Evolutionary conservation across 2,797 vertebrate species (phyloP).

Genomic region (Anniella stebbinsi): DNA sequence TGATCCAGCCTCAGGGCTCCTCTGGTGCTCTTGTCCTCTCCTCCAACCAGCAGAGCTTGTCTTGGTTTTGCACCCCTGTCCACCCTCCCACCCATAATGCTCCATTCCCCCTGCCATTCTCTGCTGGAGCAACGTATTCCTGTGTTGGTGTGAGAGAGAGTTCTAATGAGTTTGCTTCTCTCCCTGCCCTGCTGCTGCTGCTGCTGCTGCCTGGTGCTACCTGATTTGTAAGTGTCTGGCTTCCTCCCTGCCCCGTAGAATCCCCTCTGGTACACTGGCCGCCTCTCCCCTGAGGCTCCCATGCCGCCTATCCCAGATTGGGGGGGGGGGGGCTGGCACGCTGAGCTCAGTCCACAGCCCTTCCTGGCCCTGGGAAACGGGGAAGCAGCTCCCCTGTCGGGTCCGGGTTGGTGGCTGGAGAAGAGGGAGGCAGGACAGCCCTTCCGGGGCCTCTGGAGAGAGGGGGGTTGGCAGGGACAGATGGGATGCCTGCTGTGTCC

Average conservation of each 20-base stretch:
- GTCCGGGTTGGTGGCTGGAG: neutral
- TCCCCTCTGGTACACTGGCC: neutral
- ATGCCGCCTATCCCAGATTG: neutral
- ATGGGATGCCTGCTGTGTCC: too few relatives aligned
- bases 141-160: neutral
- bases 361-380: neutral
- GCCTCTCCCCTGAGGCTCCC: neutral
- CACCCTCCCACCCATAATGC: too few relatives aligned
- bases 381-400: too few relatives aligned
- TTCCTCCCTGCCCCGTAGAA: neutral
- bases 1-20: too few relatives aligned
- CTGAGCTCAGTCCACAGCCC: neutral
- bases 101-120: too few relatives aligned
- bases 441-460: neutral
- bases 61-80: too few relatives aligned
- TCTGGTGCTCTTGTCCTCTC: too few relatives aligned
- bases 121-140: conserved; percentile 10
- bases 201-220: neutral
- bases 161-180: neutral
- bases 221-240: conserved; percentile 3
- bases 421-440: too few relatives aligned
- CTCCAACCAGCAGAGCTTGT: too few relatives aligned
- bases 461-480: neutral
- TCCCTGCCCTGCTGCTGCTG: neutral
- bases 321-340: neutral